Conservation (phyloP, 2,113 vertebrate genomes). For the Chaenocephalus aceratus region DNA sequence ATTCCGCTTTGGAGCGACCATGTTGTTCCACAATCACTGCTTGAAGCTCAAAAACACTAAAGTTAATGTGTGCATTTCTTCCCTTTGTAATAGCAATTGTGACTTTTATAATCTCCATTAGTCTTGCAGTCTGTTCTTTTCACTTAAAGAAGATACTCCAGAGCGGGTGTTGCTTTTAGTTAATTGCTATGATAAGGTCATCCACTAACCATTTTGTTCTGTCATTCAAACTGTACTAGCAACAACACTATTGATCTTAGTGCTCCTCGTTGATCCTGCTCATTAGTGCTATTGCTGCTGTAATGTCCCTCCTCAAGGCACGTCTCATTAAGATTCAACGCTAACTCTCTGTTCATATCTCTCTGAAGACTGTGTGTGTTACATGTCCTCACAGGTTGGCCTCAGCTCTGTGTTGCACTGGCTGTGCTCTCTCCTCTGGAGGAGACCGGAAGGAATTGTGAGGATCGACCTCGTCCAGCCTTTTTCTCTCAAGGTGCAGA, state of each 20-base stretch:
- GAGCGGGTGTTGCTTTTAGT: slow-evolving; percentile 57
- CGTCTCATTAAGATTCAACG: slow-evolving; percentile 40
- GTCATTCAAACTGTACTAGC: slow-evolving; percentile 31
- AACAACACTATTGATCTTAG: slow-evolving; percentile 30
- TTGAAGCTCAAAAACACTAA: too few relatives aligned
- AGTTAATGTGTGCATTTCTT: slow-evolving; percentile 34
- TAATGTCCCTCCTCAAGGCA: slow-evolving; percentile 43
- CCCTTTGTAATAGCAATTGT: slow-evolving; percentile 15
- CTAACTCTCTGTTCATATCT: slow-evolving; percentile 1
- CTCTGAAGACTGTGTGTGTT: not conserved
- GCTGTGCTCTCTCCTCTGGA: slow-evolving; percentile 61
- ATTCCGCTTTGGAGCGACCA: too few relatives aligned
- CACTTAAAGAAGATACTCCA: slow-evolving; percentile 38
- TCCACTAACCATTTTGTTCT: slow-evolving; percentile 56
- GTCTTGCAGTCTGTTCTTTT: slow-evolving; percentile 51
- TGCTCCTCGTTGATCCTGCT: slow-evolving; percentile 44
- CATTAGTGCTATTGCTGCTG: slow-evolving; percentile 49
- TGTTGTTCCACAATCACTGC: too few relatives aligned
- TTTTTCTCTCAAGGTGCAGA: slow-evolving; percentile 90
- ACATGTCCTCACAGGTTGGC: slow-evolving; percentile 57
- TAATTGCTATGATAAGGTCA: slow-evolving; percentile 70
- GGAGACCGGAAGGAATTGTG: slow-evolving; percentile 69
- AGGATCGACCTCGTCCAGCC: slow-evolving; percentile 90
- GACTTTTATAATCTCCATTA: slow-evolving; percentile 55
- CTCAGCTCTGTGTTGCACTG: slow-evolving; percentile 56